Evolutionary conservation across 2,797 vertebrate species (phyloP).

Genomic region (Hydrocynus forskahlii): DNA sequence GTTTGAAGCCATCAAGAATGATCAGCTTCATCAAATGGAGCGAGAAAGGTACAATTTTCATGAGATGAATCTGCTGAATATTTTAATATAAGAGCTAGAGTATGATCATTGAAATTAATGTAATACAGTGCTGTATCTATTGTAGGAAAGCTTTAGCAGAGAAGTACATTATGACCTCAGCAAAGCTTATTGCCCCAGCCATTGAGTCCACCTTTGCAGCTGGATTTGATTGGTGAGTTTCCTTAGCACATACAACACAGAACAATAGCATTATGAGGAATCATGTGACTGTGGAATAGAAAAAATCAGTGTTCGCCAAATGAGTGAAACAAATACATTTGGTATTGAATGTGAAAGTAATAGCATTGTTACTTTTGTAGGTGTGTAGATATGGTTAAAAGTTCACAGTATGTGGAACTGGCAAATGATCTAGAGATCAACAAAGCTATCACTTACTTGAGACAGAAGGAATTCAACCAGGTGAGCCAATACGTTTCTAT

Average conservation of each 20-base stretch:
- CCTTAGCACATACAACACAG: not conserved
- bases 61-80: not conserved
- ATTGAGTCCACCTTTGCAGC: slow-evolving; percentile 91
- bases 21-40: slow-evolving; percentile 92
- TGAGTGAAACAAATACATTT: not conserved
- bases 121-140: not conserved
- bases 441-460: slow-evolving; percentile 95
- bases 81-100: not conserved
- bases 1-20: slow-evolving; percentile 94
- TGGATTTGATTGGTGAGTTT: slow-evolving; percentile 93
- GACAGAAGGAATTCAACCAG: slow-evolving; percentile 94
- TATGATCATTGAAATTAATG: not conserved
- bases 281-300: not conserved
- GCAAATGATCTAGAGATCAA: slow-evolving; percentile 97
- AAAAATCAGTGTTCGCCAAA: not conserved
- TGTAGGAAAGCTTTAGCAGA: slow-evolving; percentile 89
- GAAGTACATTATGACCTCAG: slow-evolving; percentile 96
- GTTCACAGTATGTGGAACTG: slow-evolving; percentile 92
- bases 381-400: slow-evolving; percentile 96
- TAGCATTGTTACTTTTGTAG: slow-evolving; percentile 68
- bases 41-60: slow-evolving; percentile 80
- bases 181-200: slow-evolving; percentile 93
- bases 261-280: not conserved
- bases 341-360: slow-evolving; percentile 17
- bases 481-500: slow-evolving; percentile 70